Evolutionary conservation across 2,797 vertebrate species (phyloP).

Genomic region (Chelidonichthys spinosus): DNA sequence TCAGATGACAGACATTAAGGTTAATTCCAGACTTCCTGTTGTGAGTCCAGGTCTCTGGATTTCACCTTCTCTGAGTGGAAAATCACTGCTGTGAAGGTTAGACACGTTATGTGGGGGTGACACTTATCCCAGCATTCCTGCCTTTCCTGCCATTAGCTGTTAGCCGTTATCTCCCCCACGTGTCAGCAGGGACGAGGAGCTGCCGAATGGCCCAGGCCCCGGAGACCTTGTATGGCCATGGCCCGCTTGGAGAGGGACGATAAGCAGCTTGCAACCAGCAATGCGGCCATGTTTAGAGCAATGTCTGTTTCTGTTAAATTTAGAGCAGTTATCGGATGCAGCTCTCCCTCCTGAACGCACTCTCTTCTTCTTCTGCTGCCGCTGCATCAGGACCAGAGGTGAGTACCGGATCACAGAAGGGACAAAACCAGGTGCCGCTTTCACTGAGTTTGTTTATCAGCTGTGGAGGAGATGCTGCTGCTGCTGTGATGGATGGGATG

Average conservation of each 20-base stretch:
- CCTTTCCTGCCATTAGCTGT: conserved; percentile 5
- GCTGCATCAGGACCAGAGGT: conserved; percentile 75
- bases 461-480: background rate
- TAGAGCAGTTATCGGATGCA: conserved; percentile 82
- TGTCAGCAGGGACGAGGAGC: conserved; percentile 86
- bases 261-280: conserved; percentile 88
- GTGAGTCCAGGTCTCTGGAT: conserved; percentile 1
- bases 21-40: background rate
- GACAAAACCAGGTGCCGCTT: background rate
- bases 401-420: conserved; percentile 67
- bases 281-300: conserved; percentile 91
- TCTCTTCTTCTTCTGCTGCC: conserved; percentile 27
- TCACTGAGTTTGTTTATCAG: background rate
- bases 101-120: background rate
- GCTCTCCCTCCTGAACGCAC: conserved; percentile 68
- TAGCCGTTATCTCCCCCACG: conserved; percentile 80
- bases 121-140: conserved; percentile 64
- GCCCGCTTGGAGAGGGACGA: conserved; percentile 86
- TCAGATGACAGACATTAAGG: background rate
- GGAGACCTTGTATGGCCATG: conserved; percentile 94
- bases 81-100: background rate
- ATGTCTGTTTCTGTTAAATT: conserved; percentile 89
- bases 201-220: conserved; percentile 86
- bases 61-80: conserved; percentile 29
- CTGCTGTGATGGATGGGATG: background rate